Evolutionary conservation across 2,113 vertebrate species (phyloP).

Genomic region (Megaceryle torquata): DNA sequence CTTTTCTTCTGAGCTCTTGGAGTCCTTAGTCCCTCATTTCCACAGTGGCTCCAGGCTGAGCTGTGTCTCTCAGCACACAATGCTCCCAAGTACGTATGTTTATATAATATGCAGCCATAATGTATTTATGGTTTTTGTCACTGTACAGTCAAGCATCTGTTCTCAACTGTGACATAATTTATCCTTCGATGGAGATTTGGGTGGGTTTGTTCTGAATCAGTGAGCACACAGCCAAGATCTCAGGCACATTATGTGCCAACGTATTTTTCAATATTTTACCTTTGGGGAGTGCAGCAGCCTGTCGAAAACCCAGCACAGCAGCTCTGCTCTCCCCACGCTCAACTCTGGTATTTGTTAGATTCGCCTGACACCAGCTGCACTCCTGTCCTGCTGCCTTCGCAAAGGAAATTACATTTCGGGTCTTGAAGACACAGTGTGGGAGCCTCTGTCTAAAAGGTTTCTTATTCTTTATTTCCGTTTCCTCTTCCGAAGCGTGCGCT

Average conservation of each 20-base stretch:
- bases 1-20: background rate
- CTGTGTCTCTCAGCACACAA: background rate
- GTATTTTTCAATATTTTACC: background rate
- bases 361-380: background rate
- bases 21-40: background rate
- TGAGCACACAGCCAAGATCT: background rate
- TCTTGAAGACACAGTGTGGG: background rate
- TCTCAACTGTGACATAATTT: background rate
- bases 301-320: background rate
- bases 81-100: background rate
- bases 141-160: background rate
- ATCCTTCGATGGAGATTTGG: background rate
- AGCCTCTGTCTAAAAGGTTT: background rate
- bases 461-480: background rate
- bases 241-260: background rate
- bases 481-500: background rate
- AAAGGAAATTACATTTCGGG: background rate
- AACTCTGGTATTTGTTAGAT: background rate
- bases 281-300: background rate
- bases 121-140: background rate
- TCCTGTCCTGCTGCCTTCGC: background rate
- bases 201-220: conserved; percentile 10
- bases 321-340: background rate
- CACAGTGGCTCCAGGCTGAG: background rate
- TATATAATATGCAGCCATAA: background rate